Evolutionary conservation across 2,797 vertebrate genomes (phyloP).

Genomic region (Pseudomugil tenellus): DNA sequence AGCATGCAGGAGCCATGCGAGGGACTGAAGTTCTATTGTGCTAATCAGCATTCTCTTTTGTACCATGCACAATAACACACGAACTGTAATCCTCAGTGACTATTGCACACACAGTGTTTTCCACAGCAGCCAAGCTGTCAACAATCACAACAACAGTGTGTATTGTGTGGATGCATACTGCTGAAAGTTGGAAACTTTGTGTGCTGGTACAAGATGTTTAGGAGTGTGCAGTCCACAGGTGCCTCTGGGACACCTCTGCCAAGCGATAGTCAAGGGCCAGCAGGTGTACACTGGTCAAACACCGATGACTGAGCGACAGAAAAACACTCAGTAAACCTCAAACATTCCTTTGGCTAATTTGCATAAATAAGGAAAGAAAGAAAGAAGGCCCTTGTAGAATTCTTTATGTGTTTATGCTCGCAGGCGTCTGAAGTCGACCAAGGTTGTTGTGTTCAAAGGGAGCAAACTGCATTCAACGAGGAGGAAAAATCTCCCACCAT

Average conservation of each 20-base stretch:
- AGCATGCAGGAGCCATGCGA: conserved; percentile 48
- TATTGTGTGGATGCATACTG: conserved; percentile 31
- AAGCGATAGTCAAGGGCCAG: conserved; percentile 39
- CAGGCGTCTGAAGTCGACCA: conserved; percentile 20
- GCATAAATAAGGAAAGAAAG: conserved; percentile 38
- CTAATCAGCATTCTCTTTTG: conserved; percentile 56
- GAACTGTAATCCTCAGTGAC: conserved; percentile 23
- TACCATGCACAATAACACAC: conserved; percentile 47
- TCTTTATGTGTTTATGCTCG: not conserved
- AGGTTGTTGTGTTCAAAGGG: conserved; percentile 37
- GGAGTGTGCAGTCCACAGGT: conserved; percentile 33
- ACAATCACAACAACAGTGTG: conserved; percentile 49
- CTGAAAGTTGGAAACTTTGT: conserved; percentile 14
- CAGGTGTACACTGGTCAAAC: conserved; percentile 9
- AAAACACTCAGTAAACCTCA: conserved; percentile 16
- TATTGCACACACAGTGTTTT: conserved; percentile 5
- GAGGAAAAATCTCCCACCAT: conserved; percentile 14
- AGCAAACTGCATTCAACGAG: conserved; percentile 39
- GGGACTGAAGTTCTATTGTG: conserved; percentile 42
- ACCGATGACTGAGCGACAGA: conserved; percentile 13
- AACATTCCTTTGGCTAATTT: conserved; percentile 35
- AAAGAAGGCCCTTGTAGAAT: not conserved
- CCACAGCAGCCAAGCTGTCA: conserved; percentile 54
- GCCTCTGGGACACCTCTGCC: conserved; percentile 37
- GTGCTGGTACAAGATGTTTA: conserved; percentile 36